These are phyloP conservation scores for Spheniscus humboldti DNA, from an alignment of 2,797 vertebrate genomes.

Conservation along the genomic window DNA sequence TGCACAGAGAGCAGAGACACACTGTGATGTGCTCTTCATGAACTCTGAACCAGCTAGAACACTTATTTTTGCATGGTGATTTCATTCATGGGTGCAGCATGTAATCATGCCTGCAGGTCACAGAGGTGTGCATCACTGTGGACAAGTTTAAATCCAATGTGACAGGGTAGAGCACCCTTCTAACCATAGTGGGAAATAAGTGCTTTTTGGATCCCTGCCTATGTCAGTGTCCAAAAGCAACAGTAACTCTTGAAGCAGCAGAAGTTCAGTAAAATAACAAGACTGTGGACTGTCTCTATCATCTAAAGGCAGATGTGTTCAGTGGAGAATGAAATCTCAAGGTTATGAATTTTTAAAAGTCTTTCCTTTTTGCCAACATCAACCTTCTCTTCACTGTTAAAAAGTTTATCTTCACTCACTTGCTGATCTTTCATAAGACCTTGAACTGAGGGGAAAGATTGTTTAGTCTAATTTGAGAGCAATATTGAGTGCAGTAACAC, in stretches of 20 bases:
- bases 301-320: neutral
- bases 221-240: neutral
- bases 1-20: neutral
- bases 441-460: neutral
- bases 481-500: neutral
- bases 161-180: neutral
- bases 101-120: neutral
- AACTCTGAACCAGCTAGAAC: neutral
- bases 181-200: neutral
- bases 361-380: neutral
- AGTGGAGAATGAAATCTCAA: neutral
- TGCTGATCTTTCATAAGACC: neutral
- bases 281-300: neutral
- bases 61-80: neutral
- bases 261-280: neutral
- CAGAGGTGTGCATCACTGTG: neutral
- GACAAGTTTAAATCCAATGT: neutral
- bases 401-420: neutral
- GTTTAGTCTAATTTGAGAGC: neutral
- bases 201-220: neutral
- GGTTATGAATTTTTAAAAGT: neutral
- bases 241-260: neutral
- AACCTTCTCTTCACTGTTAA: neutral
- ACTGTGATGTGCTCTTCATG: neutral
- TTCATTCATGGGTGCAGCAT: neutral